Evolutionary conservation across 1,140 invertebrate genomes (phyloP).

Genomic region (Hylyphantes graminicola): DNA sequence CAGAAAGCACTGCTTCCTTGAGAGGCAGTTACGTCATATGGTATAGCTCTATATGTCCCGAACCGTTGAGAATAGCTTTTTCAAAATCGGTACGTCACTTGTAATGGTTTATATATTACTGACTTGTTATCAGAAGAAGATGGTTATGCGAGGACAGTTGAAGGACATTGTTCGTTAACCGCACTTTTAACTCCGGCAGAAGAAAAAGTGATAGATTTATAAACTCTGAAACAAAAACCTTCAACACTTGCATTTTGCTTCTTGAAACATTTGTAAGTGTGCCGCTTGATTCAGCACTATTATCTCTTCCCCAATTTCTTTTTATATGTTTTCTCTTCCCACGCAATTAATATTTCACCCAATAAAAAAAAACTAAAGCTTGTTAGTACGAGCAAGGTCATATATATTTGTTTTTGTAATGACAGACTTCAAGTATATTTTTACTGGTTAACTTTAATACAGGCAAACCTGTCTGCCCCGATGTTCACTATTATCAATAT

Average conservation of each 20-base stretch:
- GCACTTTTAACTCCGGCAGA: constrained; percentile 1
- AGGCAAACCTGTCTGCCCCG: no score
- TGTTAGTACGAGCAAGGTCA: background rate
- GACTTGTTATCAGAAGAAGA: background rate
- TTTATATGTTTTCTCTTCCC: background rate
- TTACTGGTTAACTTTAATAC: no score
- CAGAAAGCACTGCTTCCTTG: no score
- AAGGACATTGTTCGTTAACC: constrained; percentile 31
- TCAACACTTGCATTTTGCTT: background rate
- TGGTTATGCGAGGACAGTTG: constrained; percentile 7
- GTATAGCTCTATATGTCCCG: no score
- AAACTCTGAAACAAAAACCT: constrained; percentile 16
- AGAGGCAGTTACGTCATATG: no score
- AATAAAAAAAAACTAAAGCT: background rate
- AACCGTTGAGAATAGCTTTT: no score
- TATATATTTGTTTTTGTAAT: background rate
- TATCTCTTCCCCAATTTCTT: background rate
- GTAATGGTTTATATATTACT: background rate
- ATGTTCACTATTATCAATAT: no score
- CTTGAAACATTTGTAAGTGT: background rate
- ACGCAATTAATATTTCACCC: no score
- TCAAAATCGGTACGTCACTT: no score
- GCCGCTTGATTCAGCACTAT: background rate
- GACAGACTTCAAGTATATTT: background rate
- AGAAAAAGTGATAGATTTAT: background rate